Conservation (phyloP, 1,140 invertebrate genomes). For the Drosophila nebulosa region DNA sequence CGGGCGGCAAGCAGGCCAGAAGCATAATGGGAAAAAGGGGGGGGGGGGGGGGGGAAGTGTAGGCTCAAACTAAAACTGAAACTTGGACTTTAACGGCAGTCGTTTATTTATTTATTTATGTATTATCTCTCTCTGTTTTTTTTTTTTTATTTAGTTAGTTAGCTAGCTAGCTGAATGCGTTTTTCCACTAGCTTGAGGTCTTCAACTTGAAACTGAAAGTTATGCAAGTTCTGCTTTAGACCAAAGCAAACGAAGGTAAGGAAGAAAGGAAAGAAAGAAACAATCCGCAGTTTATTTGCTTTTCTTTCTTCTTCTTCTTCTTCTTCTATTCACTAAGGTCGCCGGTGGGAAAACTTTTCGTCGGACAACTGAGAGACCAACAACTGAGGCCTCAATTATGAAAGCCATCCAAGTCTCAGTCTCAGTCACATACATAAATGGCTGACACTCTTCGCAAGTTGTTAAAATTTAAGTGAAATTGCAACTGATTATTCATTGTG, state of each 20-base stretch:
- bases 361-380: constrained; percentile 26
- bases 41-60: neutral
- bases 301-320: neutral
- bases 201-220: neutral
- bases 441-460: constrained; percentile 58
- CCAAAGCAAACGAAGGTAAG: neutral
- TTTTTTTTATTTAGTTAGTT: too few relatives aligned
- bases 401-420: constrained; percentile 7
- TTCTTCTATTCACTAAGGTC: neutral
- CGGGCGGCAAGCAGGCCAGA: constrained; percentile 1
- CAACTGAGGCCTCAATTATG: neutral
- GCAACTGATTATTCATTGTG: constrained; percentile 59
- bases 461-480: constrained; percentile 73
- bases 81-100: neutral
- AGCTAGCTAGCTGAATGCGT: neutral
- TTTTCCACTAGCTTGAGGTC: neutral
- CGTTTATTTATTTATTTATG: constrained; percentile 43
- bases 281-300: neutral
- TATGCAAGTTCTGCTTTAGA: constrained; percentile 66
- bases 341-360: constrained; percentile 35
- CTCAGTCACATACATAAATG: constrained; percentile 46
- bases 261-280: neutral
- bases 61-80: constrained; percentile 8
- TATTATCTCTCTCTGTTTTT: constrained; percentile 42
- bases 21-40: neutral